Conservation (phyloP, 1,140 invertebrate species). For the Saxidomus purpurata region DNA sequence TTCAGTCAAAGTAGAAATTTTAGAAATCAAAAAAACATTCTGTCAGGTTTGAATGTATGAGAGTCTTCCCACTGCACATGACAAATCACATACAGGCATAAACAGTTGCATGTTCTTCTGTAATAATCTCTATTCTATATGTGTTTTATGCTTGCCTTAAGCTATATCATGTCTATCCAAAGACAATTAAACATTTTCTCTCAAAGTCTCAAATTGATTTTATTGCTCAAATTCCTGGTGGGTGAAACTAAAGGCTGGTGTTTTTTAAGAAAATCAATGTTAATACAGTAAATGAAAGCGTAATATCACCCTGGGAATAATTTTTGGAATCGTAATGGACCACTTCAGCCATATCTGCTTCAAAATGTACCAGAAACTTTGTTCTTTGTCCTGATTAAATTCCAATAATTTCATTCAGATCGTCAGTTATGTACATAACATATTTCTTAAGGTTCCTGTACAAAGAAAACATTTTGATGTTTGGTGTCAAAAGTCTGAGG, state of each 20-base stretch:
- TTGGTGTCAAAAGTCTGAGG: too few relatives aligned
- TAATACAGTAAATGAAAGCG: background rate
- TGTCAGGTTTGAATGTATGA: too few relatives aligned
- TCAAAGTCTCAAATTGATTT: background rate
- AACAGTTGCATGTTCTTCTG: background rate
- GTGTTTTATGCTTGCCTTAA: background rate
- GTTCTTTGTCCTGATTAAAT: background rate
- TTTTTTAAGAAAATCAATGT: constrained; percentile 8
- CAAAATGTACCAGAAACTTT: constrained; percentile 1
- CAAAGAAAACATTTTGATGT: too few relatives aligned
- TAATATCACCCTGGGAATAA: background rate
- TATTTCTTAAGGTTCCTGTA: too few relatives aligned
- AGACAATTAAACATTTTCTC: too few relatives aligned
- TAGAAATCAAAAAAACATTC: too few relatives aligned
- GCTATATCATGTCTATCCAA: background rate
- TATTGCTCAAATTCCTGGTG: background rate
- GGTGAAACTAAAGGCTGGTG: background rate
- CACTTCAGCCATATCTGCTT: background rate
- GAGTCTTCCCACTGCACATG: too few relatives aligned
- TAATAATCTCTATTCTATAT: background rate
- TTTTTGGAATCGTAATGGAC: background rate
- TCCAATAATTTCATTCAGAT: background rate
- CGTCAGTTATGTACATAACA: background rate
- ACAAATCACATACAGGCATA: too few relatives aligned
- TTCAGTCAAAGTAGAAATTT: too few relatives aligned